Conservation (phyloP, 2,888 invertebrate genomes). For the Zeuzera pyrina region DNA sequence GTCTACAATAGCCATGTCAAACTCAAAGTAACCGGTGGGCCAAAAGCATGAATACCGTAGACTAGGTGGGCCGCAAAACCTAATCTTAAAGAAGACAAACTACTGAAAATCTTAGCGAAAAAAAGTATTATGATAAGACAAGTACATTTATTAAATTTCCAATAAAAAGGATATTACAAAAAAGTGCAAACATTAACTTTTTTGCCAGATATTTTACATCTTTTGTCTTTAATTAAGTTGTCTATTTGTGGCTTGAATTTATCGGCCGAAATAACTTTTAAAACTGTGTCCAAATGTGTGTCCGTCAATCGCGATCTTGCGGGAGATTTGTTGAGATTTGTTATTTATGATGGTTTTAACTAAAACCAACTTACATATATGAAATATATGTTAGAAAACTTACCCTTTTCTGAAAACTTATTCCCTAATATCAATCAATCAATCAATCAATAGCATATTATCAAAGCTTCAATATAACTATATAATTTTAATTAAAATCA, state of each 20-base stretch:
- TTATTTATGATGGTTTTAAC: too few species aligned
- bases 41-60: conserved; percentile 1
- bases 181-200: too few species aligned
- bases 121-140: conserved; percentile 1
- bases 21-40: conserved; percentile 1
- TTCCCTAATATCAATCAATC: too few species aligned
- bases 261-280: conserved; percentile 5
- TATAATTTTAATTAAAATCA: too few species aligned
- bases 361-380: too few species aligned
- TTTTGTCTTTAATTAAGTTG: too few species aligned
- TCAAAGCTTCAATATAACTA: too few species aligned
- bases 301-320: conserved; percentile 5
- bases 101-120: conserved; percentile 4
- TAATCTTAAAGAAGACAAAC: conserved; percentile 3
- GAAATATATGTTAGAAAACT: too few species aligned
- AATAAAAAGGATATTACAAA: conserved; percentile 1
- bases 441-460: too few species aligned
- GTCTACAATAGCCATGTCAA: conserved; percentile 1
- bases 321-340: conserved; percentile 6
- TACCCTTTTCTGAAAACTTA: too few species aligned
- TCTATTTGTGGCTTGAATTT: too few species aligned
- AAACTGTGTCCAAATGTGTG: conserved; percentile 7
- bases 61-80: conserved; percentile 4
- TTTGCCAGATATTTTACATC: conserved; percentile 1
- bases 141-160: conserved; percentile 1